A percentile compares a stretch with the other conserved stretches of the same genome.
phyloP scores from a whole-genome alignment of 2,797 vertebrate genomes.

The Orientallactaga sibirica region DNA sequence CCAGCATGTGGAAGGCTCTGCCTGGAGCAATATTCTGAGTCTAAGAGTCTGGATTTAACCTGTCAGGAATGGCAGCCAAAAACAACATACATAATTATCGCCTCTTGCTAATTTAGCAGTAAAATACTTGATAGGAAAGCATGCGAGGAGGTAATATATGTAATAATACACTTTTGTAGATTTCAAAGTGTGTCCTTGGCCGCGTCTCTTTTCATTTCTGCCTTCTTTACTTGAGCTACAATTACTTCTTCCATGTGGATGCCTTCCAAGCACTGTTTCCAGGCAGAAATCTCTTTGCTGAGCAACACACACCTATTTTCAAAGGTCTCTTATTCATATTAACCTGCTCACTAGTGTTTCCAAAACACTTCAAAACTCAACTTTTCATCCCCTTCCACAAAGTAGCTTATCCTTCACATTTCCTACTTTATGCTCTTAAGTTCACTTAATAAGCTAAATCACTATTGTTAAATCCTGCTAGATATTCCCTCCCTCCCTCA shows the following conservation, averaged over 20 bases:
- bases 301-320: constrained; percentile 40
- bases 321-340: not conserved
- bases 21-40: not conserved
- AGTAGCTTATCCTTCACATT: not conserved
- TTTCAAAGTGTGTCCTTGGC: constrained; percentile 58
- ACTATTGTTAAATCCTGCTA: not conserved
- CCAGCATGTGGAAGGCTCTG: not conserved
- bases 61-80: constrained; percentile 55
- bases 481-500: too few species aligned
- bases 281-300: constrained; percentile 26
- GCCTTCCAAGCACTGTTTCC: constrained; percentile 43
- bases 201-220: constrained; percentile 63
- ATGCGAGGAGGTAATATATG: constrained; percentile 15
- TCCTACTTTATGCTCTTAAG: not conserved
- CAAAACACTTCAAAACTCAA: constrained; percentile 47
- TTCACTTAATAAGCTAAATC: not conserved
- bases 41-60: constrained; percentile 48
- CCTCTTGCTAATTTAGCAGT: constrained; percentile 58
- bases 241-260: constrained; percentile 1
- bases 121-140: constrained; percentile 46
- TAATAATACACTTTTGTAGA: constrained; percentile 58
- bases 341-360: constrained; percentile 36
- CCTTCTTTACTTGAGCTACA: constrained; percentile 24
- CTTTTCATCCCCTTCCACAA: not conserved
- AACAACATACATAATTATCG: constrained; percentile 48